Conservation (phyloP, 2,888 invertebrate species). For the Synergus itoensis region DNA sequence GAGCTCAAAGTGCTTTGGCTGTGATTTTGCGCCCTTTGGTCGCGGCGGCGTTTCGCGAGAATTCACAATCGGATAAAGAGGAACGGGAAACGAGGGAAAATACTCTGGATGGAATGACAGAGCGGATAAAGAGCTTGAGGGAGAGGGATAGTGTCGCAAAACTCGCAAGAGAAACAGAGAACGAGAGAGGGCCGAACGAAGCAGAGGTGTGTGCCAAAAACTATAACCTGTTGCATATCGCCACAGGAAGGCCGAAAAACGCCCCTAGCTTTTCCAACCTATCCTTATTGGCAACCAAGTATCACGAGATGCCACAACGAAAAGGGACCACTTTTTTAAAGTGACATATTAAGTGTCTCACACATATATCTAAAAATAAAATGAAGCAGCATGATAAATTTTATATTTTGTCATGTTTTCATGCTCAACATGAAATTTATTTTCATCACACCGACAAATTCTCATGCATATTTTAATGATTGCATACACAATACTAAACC, state of each 20-base stretch:
- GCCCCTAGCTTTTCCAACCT: conserved; percentile 68
- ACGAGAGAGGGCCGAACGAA: conserved; percentile 50
- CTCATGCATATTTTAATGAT: too few relatives aligned
- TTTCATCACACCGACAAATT: too few relatives aligned
- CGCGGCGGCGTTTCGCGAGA: conserved; percentile 56
- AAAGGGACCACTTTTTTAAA: conserved; percentile 14
- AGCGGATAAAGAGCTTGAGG: conserved; percentile 55
- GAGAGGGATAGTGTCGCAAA: conserved; percentile 52
- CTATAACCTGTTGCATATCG: conserved; percentile 76
- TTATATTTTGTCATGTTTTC: not conserved
- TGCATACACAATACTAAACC: too few relatives aligned
- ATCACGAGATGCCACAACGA: conserved; percentile 21
- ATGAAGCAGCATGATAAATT: not conserved
- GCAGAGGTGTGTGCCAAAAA: conserved; percentile 76
- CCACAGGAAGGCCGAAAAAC: conserved; percentile 75
- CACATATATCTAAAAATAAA: not conserved
- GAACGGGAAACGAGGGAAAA: conserved; percentile 52
- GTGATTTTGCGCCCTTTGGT: conserved; percentile 58
- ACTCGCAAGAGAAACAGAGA: conserved; percentile 48
- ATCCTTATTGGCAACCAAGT: conserved; percentile 62
- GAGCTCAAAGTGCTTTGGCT: conserved; percentile 59
- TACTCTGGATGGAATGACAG: conserved; percentile 56
- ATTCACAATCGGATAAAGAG: conserved; percentile 65
- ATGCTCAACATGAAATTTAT: too few relatives aligned
- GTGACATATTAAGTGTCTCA: conserved; percentile 3